Evolutionary conservation across 1,140 invertebrate species (phyloP).

Genomic region (Camponotus pennsylvanicus): DNA sequence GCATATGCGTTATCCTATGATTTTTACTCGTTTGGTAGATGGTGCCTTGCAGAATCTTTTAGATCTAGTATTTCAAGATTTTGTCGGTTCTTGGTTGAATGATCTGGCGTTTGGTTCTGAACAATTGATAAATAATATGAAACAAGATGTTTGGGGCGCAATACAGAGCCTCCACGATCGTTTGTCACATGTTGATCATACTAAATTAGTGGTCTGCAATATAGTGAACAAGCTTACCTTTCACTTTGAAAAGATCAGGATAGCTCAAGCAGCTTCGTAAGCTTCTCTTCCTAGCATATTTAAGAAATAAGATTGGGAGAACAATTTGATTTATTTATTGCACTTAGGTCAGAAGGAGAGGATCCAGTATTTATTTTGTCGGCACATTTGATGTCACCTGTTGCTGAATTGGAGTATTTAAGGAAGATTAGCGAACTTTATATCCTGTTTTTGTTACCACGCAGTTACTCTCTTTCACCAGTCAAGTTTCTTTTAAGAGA

Average conservation of each 20-base stretch:
- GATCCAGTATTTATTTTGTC: constrained; percentile 92
- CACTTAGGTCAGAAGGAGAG: constrained; percentile 87
- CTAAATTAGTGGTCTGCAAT: constrained; percentile 93
- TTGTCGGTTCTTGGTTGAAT: constrained; percentile 91
- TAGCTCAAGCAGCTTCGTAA: constrained; percentile 91
- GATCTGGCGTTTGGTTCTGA: constrained; percentile 88
- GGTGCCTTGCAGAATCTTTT: constrained; percentile 93
- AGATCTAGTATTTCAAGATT: constrained; percentile 93
- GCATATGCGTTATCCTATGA: constrained; percentile 87
- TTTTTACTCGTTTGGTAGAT: constrained; percentile 94
- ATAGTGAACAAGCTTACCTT: constrained; percentile 92
- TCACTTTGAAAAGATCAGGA: constrained; percentile 95
- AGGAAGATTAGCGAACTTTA: constrained; percentile 93
- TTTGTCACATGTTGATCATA: constrained; percentile 91
- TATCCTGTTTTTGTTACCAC: constrained; percentile 92
- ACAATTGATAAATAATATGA: constrained; percentile 89
- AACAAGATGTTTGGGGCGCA: constrained; percentile 94
- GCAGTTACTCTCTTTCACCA: constrained; percentile 92
- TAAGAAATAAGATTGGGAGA: background rate
- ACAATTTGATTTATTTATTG: constrained; percentile 61
- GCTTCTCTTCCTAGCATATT: constrained; percentile 74
- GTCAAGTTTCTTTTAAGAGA: constrained; percentile 93
- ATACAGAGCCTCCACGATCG: constrained; percentile 92
- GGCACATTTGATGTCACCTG: constrained; percentile 90
- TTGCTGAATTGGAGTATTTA: constrained; percentile 93